phyloP scores from a whole-genome alignment of 2,113 vertebrate genomes.

The Megalops atlanticus region DNA sequence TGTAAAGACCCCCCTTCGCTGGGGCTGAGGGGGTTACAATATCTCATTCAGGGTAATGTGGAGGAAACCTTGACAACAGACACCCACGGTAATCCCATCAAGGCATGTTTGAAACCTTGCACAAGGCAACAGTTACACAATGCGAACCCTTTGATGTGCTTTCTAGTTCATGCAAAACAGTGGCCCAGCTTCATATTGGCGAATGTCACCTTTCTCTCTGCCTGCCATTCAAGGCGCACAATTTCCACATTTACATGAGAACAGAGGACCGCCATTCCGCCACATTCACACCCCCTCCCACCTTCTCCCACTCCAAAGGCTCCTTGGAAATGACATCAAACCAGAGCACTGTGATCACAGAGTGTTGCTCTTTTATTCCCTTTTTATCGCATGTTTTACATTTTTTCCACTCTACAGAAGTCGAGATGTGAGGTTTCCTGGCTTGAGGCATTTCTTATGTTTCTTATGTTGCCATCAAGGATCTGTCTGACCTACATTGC shows the following conservation, averaged over 20 bases:
- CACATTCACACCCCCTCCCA: neutral
- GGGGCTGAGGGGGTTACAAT: neutral
- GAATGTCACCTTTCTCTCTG: constrained; percentile 58
- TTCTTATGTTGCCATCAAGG: neutral
- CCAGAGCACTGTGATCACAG: neutral
- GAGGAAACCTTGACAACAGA: constrained; percentile 11
- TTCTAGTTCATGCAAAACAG: constrained; percentile 58
- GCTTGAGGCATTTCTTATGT: neutral
- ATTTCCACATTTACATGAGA: neutral
- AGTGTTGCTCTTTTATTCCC: neutral
- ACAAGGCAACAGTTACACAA: constrained; percentile 51
- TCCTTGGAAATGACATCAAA: neutral
- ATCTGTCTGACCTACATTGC: neutral
- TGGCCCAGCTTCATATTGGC: constrained; percentile 49
- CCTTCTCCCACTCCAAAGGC: neutral
- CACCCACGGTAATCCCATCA: constrained; percentile 29
- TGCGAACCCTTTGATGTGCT: constrained; percentile 53
- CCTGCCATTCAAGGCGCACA: constrained; percentile 39
- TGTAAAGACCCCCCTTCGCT: too few relatives aligned
- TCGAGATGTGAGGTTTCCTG: neutral
- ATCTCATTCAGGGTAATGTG: neutral
- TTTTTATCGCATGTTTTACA: neutral
- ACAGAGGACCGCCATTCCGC: neutral
- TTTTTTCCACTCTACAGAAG: neutral
- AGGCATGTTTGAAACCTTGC: constrained; percentile 46